phyloP scores from a whole-genome alignment of 2,113 vertebrate genomes.

The Semnornis frantzii region DNA sequence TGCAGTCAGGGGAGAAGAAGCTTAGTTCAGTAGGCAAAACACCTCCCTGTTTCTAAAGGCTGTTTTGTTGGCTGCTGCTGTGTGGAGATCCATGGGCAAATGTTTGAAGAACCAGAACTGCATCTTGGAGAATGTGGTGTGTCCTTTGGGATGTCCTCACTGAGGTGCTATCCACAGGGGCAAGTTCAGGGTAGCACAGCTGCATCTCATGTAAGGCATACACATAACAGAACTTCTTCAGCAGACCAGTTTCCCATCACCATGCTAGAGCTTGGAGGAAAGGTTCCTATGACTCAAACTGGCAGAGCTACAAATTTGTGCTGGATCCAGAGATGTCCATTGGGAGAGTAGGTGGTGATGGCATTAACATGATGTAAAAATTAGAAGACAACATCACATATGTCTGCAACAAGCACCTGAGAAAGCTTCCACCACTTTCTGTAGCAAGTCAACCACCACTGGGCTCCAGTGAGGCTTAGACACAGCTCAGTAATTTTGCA shows the following conservation, averaged over 20 bases:
- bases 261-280: not conserved
- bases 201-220: accelerated
- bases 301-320: not conserved
- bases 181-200: not conserved
- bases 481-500: not conserved
- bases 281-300: not conserved
- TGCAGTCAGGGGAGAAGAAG: not conserved
- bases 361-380: not conserved
- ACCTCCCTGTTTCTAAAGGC: not conserved
- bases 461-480: not conserved
- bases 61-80: not conserved
- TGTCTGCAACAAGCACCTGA: not conserved
- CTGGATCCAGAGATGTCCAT: not conserved
- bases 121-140: not conserved
- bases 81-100: not conserved
- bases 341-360: not conserved
- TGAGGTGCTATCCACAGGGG: accelerated
- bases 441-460: not conserved
- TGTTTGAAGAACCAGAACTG: accelerated
- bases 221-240: accelerated
- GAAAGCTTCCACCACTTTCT: not conserved
- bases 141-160: not conserved
- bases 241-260: not conserved
- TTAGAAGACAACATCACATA: not conserved
- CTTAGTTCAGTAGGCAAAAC: not conserved